Base-by-base conservation (phyloP, 2,797 vertebrate genomes). In the Pachyuromys duprasi region DNA sequence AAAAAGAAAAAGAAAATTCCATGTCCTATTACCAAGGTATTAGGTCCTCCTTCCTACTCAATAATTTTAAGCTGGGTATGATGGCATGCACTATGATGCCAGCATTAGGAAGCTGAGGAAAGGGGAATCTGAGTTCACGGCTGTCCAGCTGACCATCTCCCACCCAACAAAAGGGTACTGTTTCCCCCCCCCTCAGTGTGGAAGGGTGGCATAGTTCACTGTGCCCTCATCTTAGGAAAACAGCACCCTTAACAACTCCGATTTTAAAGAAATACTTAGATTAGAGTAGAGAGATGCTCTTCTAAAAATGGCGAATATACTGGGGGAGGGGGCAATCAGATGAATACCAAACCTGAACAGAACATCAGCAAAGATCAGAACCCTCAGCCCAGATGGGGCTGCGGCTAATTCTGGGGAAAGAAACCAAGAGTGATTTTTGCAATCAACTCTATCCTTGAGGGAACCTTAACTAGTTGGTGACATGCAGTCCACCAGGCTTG, bases 361-460 rank as follows among this genome's bases (percentile, higher is more conserved):
- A 81, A 39, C 62, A 89, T 75, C 80, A 84, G 28, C 36, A 84
- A 70, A 65, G 12, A 26, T 76, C 72, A 70, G 6, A 49, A 42
- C 22, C 53, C 17, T 31, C 63, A 26, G 6, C 57, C 63, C 72
- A 75, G 69, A 31, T 20, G 13, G 72, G 62, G 53, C 69, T 84
- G 65, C 57, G 39, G 81, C 53, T 83, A 87, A 70, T 75, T 83
- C 80, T 80, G 31, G 42, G 42, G 60, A 79, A 84, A 49, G 60
- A 90, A 81, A 86, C 60, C n/a, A 26, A 70, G 22, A 92, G 13
- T 95, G 26, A 93, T n/a, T 89, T 90, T 79, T 22, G 42, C 86
- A 93, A 94, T 49, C 75, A 79, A 15, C 9, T 76, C 63, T 78
- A 12, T 65, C 45, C 78, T 82, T 65, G 49, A 57, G 70, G 69